Base-by-base conservation (phyloP, 2,113 vertebrate genomes). In the Alligator mississippiensis region DNA sequence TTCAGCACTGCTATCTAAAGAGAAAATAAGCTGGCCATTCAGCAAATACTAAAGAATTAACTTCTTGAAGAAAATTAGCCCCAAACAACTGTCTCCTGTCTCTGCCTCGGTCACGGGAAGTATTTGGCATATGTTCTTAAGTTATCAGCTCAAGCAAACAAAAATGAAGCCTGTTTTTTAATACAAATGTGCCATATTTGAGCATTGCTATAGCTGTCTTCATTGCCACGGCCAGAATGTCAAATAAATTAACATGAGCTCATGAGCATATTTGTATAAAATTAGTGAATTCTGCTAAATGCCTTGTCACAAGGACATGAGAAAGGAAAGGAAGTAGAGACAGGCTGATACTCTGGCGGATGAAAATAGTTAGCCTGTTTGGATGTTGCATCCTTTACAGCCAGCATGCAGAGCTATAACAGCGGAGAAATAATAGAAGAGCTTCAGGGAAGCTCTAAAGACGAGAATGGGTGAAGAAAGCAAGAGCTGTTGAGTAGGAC, bases 71-170 rank as follows among this genome's bases (percentile, higher is more conserved):
- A 25, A 57, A 62, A 80, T 18, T 27, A 57, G 80, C 24, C 34
- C 63, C 74, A 77, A 81, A 1, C 25, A 55, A 8, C 47, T 0
- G 0, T 89, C 85, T 57, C 19, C 72, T 76, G 80, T 60, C 78
- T n/a, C 54, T 34, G 15, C 78, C 77, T 21, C 17, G 11, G 18
- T 21, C 60, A 3, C 11, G 0, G 1, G 30, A 25, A 78, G 54
- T 66, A 34, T 78, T 77, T 54, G 17, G 24, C 64, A 0, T 2
- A 4, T n/a, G 28, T 34, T 24, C 10, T 1, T 18, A 10, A 62
- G 59, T 11, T 79, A 86, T n/a, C 70, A 61, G 76, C 78, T 92
- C 19, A 6, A 30, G 66, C 47, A 60, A 58, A 79, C 28, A 30
- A n/a, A 84, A 74, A 28, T 14, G 3, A 60, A 38, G 13, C 21